These are phyloP conservation scores for Neogale vison DNA, from an alignment of 2,113 vertebrate genomes.

Conservation along the genomic window DNA sequence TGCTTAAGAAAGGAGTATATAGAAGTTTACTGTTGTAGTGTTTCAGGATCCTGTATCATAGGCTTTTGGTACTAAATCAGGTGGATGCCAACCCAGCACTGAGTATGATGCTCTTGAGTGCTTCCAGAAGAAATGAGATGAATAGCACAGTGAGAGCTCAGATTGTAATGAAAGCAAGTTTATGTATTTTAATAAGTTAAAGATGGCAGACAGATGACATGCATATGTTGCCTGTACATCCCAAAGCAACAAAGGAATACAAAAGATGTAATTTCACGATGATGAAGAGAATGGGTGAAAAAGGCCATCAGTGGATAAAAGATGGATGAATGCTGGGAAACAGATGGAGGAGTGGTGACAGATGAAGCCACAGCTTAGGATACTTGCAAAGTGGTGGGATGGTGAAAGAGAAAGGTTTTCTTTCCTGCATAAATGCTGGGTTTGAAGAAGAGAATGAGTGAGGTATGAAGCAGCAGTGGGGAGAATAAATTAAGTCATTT, in stretches of 20 bases:
- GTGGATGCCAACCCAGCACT: not conserved
- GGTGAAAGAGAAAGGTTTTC: not conserved
- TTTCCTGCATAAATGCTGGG: not conserved
- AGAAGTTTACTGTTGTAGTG: not conserved
- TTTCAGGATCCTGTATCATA: slow-evolving; percentile 26
- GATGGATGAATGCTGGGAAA: slow-evolving; percentile 21
- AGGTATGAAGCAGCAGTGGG: not conserved
- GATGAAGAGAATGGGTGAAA: not conserved
- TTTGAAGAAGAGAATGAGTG: slow-evolving; percentile 21
- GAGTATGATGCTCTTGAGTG: not conserved
- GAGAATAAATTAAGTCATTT: not conserved
- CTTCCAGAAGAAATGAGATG: not conserved
- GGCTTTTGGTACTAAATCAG: slow-evolving; percentile 14
- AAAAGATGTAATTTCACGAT: slow-evolving; percentile 1
- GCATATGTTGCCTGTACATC: not conserved
- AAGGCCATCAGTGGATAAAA: not conserved
- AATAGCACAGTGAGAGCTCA: not conserved
- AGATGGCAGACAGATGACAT: not conserved
- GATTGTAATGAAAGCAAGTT: not conserved
- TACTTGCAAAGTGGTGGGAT: not conserved
- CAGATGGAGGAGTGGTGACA: not conserved
- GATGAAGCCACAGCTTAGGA: not conserved
- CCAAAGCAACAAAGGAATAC: not conserved
- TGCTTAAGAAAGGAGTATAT: not conserved
- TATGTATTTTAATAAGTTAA: slow-evolving; percentile 44